phyloP scores from a whole-genome alignment of 2,888 invertebrate species.

The Venusia cambrica region DNA sequence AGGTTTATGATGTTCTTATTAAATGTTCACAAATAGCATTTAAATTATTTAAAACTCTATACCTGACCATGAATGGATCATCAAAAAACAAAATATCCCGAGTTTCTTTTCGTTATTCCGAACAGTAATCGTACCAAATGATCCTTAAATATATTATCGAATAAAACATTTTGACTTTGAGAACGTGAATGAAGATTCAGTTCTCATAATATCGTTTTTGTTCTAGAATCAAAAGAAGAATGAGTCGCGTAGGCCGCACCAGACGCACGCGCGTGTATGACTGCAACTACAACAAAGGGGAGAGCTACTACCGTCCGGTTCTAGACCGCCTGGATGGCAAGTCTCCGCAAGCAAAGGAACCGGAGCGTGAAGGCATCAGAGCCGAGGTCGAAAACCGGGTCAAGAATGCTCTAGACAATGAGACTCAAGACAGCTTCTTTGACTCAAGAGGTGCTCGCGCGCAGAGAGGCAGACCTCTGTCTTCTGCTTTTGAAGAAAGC shows the following conservation, averaged over 20 bases:
- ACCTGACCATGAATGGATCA: no score
- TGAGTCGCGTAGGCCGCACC: conserved; percentile 80
- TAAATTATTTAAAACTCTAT: no score
- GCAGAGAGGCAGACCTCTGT: conserved; percentile 64
- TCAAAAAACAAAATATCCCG: no score
- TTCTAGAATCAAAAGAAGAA: conserved; percentile 32
- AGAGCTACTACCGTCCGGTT: conserved; percentile 90
- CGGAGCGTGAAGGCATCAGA: conserved; percentile 59
- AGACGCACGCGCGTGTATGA: conserved; percentile 92
- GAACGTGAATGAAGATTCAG: no score
- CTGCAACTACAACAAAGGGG: conserved; percentile 91
- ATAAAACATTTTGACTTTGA: no score
- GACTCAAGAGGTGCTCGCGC: conserved; percentile 83
- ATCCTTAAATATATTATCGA: no score
- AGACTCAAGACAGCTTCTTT: conserved; percentile 79
- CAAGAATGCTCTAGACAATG: conserved; percentile 57
- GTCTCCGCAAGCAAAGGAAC: conserved; percentile 50
- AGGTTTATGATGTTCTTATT: no score
- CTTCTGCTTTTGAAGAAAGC: conserved; percentile 69
- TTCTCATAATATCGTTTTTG: neutral
- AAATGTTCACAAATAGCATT: no score
- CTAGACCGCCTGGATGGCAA: conserved; percentile 88
- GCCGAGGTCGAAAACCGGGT: conserved; percentile 63
- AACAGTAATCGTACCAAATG: no score
- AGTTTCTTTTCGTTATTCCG: no score